phyloP scores from a whole-genome alignment of 2,888 invertebrate genomes.

The Apodemia mormo region DNA sequence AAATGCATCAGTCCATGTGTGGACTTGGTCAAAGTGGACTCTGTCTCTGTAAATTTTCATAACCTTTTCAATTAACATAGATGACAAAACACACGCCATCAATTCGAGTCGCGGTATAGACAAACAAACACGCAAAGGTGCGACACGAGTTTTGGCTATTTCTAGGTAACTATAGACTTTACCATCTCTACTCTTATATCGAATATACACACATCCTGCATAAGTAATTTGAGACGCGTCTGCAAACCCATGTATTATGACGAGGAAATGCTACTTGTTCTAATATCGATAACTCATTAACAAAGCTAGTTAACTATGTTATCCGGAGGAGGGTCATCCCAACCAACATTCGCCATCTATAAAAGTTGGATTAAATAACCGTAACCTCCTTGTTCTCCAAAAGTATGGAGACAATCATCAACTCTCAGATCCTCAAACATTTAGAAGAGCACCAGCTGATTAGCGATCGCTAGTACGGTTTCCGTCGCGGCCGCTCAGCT shows the following conservation, averaged over 20 bases:
- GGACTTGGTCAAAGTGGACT: not conserved
- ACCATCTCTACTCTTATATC: not conserved
- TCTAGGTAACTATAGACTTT: not conserved
- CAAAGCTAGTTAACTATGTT: conserved; percentile 4
- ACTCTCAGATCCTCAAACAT: no score
- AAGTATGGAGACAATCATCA: no score
- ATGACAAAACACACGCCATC: no score
- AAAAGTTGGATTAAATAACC: not conserved
- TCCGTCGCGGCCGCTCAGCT: no score
- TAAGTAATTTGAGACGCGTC: not conserved
- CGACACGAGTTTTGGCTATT: not conserved
- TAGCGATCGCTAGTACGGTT: no score
- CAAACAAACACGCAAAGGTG: no score
- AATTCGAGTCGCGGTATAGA: no score
- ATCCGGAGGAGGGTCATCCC: not conserved
- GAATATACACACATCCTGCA: not conserved
- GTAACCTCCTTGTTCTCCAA: no score
- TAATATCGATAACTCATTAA: not conserved
- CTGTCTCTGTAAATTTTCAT: not conserved
- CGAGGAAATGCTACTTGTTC: not conserved
- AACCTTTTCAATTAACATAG: not conserved
- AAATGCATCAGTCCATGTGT: conserved; percentile 4
- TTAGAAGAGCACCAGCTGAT: no score
- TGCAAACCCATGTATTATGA: not conserved
- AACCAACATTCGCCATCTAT: not conserved